Base-by-base conservation (phyloP, 2,113 vertebrate species). In the Lethenteron reissneri region DNA sequence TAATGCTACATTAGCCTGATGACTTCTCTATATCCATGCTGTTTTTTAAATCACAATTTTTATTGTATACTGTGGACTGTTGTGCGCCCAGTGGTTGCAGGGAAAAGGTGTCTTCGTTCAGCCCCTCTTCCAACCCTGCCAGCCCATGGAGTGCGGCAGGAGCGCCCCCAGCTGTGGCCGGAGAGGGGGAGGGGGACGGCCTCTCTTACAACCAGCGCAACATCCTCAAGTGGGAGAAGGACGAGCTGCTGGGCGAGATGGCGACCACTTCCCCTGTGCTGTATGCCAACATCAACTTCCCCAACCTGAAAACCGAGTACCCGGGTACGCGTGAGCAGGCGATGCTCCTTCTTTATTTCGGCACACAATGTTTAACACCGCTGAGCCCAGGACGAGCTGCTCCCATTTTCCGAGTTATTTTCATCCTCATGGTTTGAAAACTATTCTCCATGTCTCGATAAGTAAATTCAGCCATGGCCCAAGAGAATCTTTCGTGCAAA, bases 161-260 rank as follows among this genome's bases (percentile, higher is more conserved):
- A 41, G 72, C 81, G 2, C 77, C 84, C 1, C 72, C 87, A 9
- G 80, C 84, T 72, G 78, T 80, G 1, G 13, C 80, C 1, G 62
- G 82, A 71, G 89, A 92, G 73, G 79, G 80, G 2, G 92, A 97
- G 74, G 81, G 82, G 0, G 94, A 99, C 21, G 84, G 76, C 0
- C 81, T 95, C 86, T 95, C 92, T 0, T 88, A 84, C 1, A 85
- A 90, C 69, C 92, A 99, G 72, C 84, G 87, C 70, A 89, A 92
- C 71, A 92, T 84, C 2, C 77, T 95, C 1, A 99, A 99, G 78
- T 99, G 94, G 94, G 94, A 99, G 78, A 97, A 94, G 56, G 94
- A 99, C 71, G 92, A 96, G 78, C 81, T 82, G 7, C 84, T 99
- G 71, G 94, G 88, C 10, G 89, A 95, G 71, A 83, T 85, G 85